phyloP scores from a whole-genome alignment of 2,888 invertebrate species.

The Scaptomyza caliginosa region DNA sequence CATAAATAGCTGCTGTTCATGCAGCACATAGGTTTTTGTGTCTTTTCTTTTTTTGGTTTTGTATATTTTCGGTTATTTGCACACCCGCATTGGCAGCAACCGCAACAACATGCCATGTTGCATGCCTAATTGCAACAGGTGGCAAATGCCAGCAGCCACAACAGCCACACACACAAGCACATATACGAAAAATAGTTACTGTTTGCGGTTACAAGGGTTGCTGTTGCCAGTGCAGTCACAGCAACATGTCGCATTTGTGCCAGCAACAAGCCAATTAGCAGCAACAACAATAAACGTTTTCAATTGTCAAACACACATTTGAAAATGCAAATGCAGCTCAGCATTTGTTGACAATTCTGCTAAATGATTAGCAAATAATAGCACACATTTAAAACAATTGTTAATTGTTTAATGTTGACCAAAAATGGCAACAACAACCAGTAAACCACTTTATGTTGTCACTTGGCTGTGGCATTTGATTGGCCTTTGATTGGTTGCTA shows the following conservation, averaged over 20 bases:
- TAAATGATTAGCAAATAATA: conserved; percentile 75
- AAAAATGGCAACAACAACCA: conserved; percentile 26
- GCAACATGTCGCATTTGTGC: conserved; percentile 62
- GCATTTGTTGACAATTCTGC: conserved; percentile 57
- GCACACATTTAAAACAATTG: conserved; percentile 66
- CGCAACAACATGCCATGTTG: conserved; percentile 80
- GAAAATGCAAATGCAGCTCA: conserved; percentile 47
- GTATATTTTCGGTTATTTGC: conserved; percentile 50
- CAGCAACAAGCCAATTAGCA: conserved; percentile 71
- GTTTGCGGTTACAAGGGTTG: conserved; percentile 62
- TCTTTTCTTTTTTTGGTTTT: neutral
- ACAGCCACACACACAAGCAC: conserved; percentile 35
- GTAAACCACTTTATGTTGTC: conserved; percentile 53
- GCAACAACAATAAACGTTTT: conserved; percentile 40
- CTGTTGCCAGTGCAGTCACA: conserved; percentile 27
- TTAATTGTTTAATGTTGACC: conserved; percentile 61
- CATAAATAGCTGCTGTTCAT: conserved; percentile 77
- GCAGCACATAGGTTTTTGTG: conserved; percentile 55
- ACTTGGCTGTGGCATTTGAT: conserved; percentile 65
- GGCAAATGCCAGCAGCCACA: conserved; percentile 71
- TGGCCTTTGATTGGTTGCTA: conserved; percentile 67
- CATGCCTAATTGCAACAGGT: conserved; percentile 81
- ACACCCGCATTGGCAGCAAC: conserved; percentile 61
- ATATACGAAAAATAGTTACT: conserved; percentile 16
- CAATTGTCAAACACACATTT: conserved; percentile 35